Conservation (phyloP, 1,140 invertebrate species). For the Euura lappo region DNA sequence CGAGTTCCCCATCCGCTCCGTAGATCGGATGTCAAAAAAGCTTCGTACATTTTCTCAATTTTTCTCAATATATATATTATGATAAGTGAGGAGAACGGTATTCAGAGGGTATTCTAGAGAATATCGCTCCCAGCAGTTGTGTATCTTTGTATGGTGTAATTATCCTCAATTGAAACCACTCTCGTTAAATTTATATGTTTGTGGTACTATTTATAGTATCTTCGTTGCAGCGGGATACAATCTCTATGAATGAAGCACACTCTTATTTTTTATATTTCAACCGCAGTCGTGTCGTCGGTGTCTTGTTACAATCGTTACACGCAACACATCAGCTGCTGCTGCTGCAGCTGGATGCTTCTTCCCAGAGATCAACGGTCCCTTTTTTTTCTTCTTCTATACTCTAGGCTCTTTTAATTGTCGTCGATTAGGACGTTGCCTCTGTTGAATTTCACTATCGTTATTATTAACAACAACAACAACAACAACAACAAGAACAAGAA, state of each 20-base stretch:
- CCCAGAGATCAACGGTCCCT: neutral
- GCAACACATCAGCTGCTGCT: no score
- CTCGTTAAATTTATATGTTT: neutral
- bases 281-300: no score
- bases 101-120: no score
- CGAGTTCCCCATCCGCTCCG: neutral
- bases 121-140: no score
- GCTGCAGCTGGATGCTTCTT: no score
- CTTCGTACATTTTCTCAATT: neutral
- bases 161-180: neutral
- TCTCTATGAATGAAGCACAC: no score
- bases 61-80: neutral
- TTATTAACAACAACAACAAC: no score
- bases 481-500: neutral
- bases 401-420: slow-evolving; percentile 8
- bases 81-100: no score
- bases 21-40: slow-evolving; percentile 14
- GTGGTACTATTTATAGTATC: neutral
- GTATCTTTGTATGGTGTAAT: no score
- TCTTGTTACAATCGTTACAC: no score
- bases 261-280: neutral
- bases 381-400: neutral
- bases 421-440: slow-evolving; percentile 18
- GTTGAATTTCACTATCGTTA: neutral
- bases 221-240: neutral